These are phyloP conservation scores for Bagarius yarrelli DNA, from an alignment of 2,113 vertebrate genomes.

Conservation along the genomic window DNA sequence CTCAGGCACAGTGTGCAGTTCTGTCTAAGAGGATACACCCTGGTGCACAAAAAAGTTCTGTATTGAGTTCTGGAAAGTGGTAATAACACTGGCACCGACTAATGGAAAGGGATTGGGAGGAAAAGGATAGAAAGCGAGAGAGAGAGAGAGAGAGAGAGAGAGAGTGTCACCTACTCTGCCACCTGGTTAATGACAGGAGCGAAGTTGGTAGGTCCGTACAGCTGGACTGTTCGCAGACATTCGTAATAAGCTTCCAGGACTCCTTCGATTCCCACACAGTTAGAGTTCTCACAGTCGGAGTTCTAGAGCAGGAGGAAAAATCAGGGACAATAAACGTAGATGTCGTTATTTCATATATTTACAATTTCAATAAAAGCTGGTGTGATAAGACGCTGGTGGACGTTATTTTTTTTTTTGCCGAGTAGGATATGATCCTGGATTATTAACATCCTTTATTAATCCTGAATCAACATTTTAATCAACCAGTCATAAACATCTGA, in stretches of 20 bases:
- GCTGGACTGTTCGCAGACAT: slow-evolving; percentile 82
- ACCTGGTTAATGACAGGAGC: slow-evolving; percentile 85
- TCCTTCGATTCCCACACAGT: slow-evolving; percentile 80
- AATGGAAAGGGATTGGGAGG: background rate
- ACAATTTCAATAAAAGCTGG: background rate
- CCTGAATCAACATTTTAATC: no score
- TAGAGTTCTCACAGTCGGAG: slow-evolving; percentile 80
- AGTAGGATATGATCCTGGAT: no score
- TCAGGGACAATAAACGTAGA: no score
- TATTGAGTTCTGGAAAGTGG: slow-evolving; percentile 10
- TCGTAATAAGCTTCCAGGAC: slow-evolving; percentile 85
- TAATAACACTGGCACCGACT: slow-evolving; percentile 4
- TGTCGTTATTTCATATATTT: no score
- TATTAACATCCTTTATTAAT: no score
- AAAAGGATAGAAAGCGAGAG: background rate
- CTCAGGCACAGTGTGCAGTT: background rate
- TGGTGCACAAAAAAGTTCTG: background rate
- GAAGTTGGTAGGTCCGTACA: slow-evolving; percentile 85
- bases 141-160: background rate
- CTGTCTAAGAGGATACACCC: background rate
- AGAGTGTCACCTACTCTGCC: slow-evolving; percentile 72
- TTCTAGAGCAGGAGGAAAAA: slow-evolving; percentile 58
- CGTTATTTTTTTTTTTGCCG: no score
- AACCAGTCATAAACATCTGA: no score
- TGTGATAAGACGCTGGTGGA: background rate